Percentiles rank a stretch among this genome's conserved stretches.
Evolutionary conservation across 1,140 invertebrate species (phyloP).

Genomic region (Drosophila busckii): DNA sequence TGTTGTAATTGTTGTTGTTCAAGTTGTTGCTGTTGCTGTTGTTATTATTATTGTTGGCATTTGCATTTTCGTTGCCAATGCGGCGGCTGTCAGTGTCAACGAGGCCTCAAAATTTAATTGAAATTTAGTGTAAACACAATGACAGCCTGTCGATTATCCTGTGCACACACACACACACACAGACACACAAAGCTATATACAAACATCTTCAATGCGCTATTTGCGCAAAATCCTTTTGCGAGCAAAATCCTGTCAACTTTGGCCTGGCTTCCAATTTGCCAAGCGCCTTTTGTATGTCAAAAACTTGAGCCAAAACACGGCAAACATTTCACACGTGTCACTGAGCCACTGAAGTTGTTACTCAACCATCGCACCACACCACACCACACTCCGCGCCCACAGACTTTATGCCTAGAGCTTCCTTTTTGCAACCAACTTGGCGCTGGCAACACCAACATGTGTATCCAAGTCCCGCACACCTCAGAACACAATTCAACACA

Average conservation of each 20-base stretch:
- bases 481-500: neutral
- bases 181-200: neutral
- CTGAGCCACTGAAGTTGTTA: conserved; percentile 66
- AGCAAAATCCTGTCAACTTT: conserved; percentile 66
- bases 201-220: conserved; percentile 21
- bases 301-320: conserved; percentile 35
- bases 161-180: neutral
- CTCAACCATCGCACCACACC: conserved; percentile 35
- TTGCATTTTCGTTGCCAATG: conserved; percentile 26
- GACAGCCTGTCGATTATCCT: conserved; percentile 71
- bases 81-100: conserved; percentile 52
- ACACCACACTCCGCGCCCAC: neutral
- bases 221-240: conserved; percentile 56
- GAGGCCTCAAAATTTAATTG: conserved; percentile 69
- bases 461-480: conserved; percentile 8
- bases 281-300: conserved; percentile 60
- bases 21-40: conserved; percentile 8
- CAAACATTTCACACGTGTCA: conserved; percentile 70
- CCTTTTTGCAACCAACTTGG: conserved; percentile 9
- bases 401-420: neutral
- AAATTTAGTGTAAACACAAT: conserved; percentile 76
- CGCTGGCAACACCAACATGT: conserved; percentile 37
- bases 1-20: conserved; percentile 10
- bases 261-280: conserved; percentile 63
- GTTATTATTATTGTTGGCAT: conserved; percentile 1